A percentile compares a stretch with the other conserved stretches of the same genome.
These are phyloP conservation scores for Acromyrmex echinatior DNA, from an alignment of 1,140 invertebrate species.

Conservation along the genomic window DNA sequence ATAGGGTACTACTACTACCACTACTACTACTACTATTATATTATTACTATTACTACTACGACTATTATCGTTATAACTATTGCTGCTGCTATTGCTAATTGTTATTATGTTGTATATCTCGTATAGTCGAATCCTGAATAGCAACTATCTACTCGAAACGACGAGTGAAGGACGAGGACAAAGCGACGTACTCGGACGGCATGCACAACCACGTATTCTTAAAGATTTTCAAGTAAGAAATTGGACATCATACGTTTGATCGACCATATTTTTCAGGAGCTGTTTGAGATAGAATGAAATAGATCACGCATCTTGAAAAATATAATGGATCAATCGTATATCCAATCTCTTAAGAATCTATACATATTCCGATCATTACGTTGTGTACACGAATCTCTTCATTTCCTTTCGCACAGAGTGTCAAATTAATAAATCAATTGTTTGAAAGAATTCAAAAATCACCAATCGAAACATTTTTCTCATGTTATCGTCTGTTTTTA, in stretches of 20 bases:
- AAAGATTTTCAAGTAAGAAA: too few species aligned
- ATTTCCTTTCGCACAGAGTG: slow-evolving; percentile 15
- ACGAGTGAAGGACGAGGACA: slow-evolving; percentile 7
- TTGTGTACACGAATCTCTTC: neutral
- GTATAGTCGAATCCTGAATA: slow-evolving; percentile 46
- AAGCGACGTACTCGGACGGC: slow-evolving; percentile 25
- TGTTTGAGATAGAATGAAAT: too few species aligned
- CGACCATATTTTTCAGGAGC: too few species aligned
- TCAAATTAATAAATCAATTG: neutral
- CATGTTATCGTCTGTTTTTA: neutral
- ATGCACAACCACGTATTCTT: neutral
- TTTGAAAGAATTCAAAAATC: neutral
- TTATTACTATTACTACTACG: slow-evolving; percentile 69
- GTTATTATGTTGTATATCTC: slow-evolving; percentile 67
- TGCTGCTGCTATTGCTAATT: slow-evolving; percentile 61
- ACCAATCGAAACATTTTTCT: neutral
- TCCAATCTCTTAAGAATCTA: too few species aligned
- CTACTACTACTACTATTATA: slow-evolving; percentile 72
- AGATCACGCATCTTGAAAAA: too few species aligned
- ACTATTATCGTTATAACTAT: slow-evolving; percentile 57
- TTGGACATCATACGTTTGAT: too few species aligned
- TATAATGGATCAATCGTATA: too few species aligned
- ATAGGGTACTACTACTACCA: slow-evolving; percentile 69
- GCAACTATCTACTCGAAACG: slow-evolving; percentile 59
- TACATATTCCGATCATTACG: neutral